These are phyloP conservation scores for Uromys caudimaculatus DNA, from an alignment of 2,797 vertebrate species.

Conservation along the genomic window DNA sequence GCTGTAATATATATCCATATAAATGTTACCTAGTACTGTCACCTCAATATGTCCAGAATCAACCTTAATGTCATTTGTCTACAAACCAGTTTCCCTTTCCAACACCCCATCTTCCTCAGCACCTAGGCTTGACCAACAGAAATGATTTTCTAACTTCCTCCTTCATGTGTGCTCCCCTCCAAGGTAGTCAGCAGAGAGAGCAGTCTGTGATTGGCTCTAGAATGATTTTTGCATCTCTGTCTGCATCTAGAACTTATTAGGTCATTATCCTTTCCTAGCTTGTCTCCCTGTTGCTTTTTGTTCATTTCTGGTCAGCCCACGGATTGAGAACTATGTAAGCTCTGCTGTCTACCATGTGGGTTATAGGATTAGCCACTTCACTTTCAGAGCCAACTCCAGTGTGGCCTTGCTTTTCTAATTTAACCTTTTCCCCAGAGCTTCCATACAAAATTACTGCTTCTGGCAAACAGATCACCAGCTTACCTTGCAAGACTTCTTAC, in stretches of 20 bases:
- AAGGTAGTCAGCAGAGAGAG: background rate
- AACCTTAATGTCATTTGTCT: conserved; percentile 13
- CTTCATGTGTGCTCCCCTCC: background rate
- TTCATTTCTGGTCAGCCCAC: background rate
- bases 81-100: background rate
- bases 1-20: background rate
- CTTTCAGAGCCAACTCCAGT: background rate
- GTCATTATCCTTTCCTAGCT: background rate
- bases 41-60: background rate
- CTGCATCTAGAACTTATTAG: background rate
- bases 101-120: background rate
- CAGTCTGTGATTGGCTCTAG: background rate
- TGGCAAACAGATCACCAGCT: background rate
- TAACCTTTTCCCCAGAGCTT: background rate
- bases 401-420: background rate
- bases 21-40: background rate
- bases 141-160: background rate
- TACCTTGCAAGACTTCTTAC: background rate
- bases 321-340: background rate
- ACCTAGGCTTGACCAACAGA: conserved; percentile 46
- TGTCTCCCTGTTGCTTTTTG: background rate
- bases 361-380: background rate
- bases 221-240: background rate
- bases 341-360: background rate
- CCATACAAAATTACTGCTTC: background rate